These are phyloP conservation scores for Choristoneura rosaceana DNA, from an alignment of 2,888 invertebrate species.

Conservation along the genomic window DNA sequence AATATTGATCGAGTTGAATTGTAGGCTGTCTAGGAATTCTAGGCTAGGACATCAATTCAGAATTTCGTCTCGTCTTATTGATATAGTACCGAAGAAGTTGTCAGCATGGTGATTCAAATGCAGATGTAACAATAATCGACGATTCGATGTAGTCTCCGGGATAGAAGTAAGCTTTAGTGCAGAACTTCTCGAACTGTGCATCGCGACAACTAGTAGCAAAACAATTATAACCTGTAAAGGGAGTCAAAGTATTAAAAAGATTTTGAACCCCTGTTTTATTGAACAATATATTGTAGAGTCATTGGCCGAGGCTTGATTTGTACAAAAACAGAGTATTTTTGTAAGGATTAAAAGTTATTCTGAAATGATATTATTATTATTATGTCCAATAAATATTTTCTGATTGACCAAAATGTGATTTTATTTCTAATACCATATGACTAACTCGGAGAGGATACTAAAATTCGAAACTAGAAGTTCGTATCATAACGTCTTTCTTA, in stretches of 20 bases:
- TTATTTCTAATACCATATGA: conserved; percentile 1
- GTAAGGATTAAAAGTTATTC: conserved; percentile 53
- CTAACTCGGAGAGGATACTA: neutral
- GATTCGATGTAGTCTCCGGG: neutral
- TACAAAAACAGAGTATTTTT: conserved; percentile 69
- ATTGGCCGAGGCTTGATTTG: conserved; percentile 55
- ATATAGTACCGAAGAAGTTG: neutral
- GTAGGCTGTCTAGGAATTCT: no score
- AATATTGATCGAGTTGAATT: no score
- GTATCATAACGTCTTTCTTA: no score
- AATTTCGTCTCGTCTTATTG: no score
- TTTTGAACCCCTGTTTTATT: no score
- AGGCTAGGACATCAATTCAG: no score
- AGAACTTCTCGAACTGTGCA: no score
- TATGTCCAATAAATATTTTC: conserved; percentile 44
- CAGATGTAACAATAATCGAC: no score
- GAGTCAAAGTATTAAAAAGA: no score
- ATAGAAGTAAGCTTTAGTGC: neutral
- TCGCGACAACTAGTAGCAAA: no score
- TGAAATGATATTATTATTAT: conserved; percentile 38
- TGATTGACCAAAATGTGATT: conserved; percentile 43
- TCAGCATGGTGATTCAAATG: no score
- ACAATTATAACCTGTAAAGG: no score
- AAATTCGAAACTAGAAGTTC: neutral
- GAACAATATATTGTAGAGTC: neutral